These are phyloP conservation scores for Heloderma charlesbogerti DNA, from an alignment of 2,113 vertebrate species.

Conservation along the genomic window DNA sequence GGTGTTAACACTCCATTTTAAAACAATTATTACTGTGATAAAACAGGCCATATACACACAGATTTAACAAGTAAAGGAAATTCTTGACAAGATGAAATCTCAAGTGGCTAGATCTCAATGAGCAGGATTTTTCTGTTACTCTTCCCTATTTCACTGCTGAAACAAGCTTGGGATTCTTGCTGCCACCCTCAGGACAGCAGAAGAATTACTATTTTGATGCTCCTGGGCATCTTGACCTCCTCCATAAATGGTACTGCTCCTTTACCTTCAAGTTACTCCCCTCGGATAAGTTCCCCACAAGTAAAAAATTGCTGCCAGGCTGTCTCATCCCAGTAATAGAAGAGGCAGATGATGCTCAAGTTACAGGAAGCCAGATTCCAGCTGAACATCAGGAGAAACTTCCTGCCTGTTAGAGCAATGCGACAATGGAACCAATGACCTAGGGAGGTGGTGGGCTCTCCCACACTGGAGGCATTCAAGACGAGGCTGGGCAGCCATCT, in stretches of 20 bases:
- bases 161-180: not conserved
- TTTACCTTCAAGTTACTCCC: not conserved
- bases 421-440: too few species aligned
- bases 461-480: too few species aligned
- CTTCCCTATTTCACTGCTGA: not conserved
- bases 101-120: not conserved
- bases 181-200: not conserved
- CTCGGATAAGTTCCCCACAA: not conserved
- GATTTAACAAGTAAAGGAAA: not conserved
- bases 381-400: too few species aligned
- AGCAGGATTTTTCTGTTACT: not conserved
- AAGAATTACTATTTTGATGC: not conserved
- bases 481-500: too few species aligned
- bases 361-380: too few species aligned
- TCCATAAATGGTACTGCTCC: not conserved
- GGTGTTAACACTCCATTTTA: slow-evolving; percentile 24
- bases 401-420: too few species aligned
- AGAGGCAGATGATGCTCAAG: not conserved
- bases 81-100: not conserved
- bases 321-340: not conserved
- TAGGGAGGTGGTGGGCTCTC: too few species aligned
- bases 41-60: not conserved
- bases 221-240: not conserved
- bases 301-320: not conserved
- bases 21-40: not conserved